phyloP scores from a whole-genome alignment of 2,113 vertebrate species.

The Beaufortia kweichowensis region DNA sequence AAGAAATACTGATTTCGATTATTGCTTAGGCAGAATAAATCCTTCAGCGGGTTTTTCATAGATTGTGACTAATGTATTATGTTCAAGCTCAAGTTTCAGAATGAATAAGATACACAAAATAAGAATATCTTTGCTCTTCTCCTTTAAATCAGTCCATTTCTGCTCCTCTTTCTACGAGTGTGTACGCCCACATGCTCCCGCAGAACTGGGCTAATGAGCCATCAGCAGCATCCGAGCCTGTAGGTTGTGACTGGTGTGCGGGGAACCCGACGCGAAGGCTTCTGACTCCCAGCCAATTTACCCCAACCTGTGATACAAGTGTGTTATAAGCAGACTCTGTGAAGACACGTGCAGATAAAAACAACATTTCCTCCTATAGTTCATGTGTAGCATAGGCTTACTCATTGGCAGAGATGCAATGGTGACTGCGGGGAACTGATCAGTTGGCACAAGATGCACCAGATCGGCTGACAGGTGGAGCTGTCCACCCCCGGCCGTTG shows the following conservation, averaged over 20 bases:
- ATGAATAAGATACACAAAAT: not conserved
- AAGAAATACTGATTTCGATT: not conserved
- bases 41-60: not conserved
- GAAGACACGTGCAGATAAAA: not conserved
- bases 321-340: not conserved
- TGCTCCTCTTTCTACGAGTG: not conserved
- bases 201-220: constrained; percentile 21
- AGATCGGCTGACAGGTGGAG: constrained; percentile 54
- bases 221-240: constrained; percentile 2
- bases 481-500: constrained; percentile 20
- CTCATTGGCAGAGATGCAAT: constrained; percentile 4
- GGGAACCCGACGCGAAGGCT: not conserved
- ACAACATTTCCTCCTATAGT: not conserved
- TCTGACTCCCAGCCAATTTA: not conserved
- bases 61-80: not conserved
- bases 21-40: not conserved
- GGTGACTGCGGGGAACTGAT: constrained; percentile 8
- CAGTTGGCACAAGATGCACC: constrained; percentile 37
- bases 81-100: not conserved
- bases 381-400: constrained; percentile 21
- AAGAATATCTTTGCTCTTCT: constrained; percentile 5
- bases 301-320: not conserved
- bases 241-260: not conserved
- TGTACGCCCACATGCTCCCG: not conserved
- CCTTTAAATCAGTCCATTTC: not conserved